A percentile compares a stretch with the other conserved stretches of the same genome.
phyloP scores from a whole-genome alignment of 1,140 invertebrate genomes.

The Aphaenogaster ashmeadi region DNA sequence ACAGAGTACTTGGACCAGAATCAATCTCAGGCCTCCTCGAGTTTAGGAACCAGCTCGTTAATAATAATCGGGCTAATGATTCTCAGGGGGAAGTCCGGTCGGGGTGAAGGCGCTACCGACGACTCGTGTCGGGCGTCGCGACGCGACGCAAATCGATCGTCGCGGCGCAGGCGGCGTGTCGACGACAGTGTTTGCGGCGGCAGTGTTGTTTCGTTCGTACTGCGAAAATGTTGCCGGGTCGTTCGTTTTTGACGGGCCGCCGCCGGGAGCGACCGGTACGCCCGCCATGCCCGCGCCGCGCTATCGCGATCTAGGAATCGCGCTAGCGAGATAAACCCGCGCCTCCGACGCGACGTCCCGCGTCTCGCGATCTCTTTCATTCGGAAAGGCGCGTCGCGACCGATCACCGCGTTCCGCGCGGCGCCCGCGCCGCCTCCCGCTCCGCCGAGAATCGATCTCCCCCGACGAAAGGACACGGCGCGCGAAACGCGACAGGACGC shows the following conservation, averaged over 20 bases:
- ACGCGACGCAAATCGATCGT: constrained; percentile 74
- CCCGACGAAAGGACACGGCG: constrained; percentile 21
- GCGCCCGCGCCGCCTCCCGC: constrained; percentile 9
- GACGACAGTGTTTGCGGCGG: constrained; percentile 9
- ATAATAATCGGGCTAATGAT: constrained; percentile 39
- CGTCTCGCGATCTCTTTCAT: constrained; percentile 3
- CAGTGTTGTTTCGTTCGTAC: constrained; percentile 70
- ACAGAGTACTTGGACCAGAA: not conserved
- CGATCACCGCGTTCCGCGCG: constrained; percentile 23
- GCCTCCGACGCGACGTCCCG: not conserved
- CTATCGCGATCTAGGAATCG: not conserved
- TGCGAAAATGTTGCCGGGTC: constrained; percentile 66
- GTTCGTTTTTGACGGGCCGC: constrained; percentile 9
- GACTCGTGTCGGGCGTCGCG: constrained; percentile 67
- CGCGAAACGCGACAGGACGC: constrained; percentile 1
- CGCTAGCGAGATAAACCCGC: not conserved
- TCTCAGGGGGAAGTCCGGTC: constrained; percentile 2
- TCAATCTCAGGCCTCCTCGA: not conserved
- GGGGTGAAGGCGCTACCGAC: constrained; percentile 69
- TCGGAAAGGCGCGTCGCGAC: constrained; percentile 17
- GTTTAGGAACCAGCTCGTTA: not conserved
- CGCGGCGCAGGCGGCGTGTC: constrained; percentile 63
- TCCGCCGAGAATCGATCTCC: constrained; percentile 36
- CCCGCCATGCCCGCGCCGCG: not conserved
- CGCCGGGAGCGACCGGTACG: not conserved